Evolutionary conservation across 2,797 vertebrate genomes (phyloP).

Genomic region (Lepilemur ruficaudatus): DNA sequence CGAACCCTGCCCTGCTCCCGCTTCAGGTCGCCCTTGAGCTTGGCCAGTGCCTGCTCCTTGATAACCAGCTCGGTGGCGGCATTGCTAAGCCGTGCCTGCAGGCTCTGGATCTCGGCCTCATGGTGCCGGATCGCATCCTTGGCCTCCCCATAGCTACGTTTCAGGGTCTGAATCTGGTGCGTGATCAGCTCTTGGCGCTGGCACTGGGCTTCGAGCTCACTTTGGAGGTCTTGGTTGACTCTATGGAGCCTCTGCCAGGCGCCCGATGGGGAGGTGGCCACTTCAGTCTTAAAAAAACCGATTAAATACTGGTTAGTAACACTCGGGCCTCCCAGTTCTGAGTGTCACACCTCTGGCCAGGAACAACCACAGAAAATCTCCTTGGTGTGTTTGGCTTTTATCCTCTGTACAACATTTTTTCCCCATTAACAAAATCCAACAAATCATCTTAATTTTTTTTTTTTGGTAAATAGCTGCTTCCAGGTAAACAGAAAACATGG

Average conservation of each 20-base stretch:
- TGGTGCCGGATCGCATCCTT: slow-evolving; percentile 93
- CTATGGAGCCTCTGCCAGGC: slow-evolving; percentile 94
- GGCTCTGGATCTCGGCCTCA: slow-evolving; percentile 91
- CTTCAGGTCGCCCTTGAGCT: slow-evolving; percentile 93
- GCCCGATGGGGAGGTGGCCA: slow-evolving; percentile 89
- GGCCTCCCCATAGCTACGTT: slow-evolving; percentile 94
- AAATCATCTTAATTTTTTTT: slow-evolving; percentile 56
- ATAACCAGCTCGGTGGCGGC: slow-evolving; percentile 92
- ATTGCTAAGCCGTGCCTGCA: slow-evolving; percentile 91
- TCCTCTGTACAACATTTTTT: slow-evolving; percentile 76
- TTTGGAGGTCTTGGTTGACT: slow-evolving; percentile 95
- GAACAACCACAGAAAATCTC: slow-evolving; percentile 82
- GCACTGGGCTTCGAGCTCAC: slow-evolving; percentile 92
- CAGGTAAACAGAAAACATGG: slow-evolving; percentile 83
- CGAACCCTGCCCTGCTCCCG: slow-evolving; percentile 91
- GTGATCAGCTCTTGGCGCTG: slow-evolving; percentile 92
- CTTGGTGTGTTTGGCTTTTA: slow-evolving; percentile 80
- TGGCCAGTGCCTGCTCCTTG: slow-evolving; percentile 93
- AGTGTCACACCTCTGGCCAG: slow-evolving; percentile 95
- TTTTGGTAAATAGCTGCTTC: slow-evolving; percentile 74
- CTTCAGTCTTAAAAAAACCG: slow-evolving; percentile 97
- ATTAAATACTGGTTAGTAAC: slow-evolving; percentile 95
- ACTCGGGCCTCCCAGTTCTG: slow-evolving; percentile 87
- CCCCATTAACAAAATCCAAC: slow-evolving; percentile 66
- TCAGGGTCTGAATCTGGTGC: slow-evolving; percentile 93